phyloP scores from a whole-genome alignment of 2,113 vertebrate species.

The Antennarius striatus region DNA sequence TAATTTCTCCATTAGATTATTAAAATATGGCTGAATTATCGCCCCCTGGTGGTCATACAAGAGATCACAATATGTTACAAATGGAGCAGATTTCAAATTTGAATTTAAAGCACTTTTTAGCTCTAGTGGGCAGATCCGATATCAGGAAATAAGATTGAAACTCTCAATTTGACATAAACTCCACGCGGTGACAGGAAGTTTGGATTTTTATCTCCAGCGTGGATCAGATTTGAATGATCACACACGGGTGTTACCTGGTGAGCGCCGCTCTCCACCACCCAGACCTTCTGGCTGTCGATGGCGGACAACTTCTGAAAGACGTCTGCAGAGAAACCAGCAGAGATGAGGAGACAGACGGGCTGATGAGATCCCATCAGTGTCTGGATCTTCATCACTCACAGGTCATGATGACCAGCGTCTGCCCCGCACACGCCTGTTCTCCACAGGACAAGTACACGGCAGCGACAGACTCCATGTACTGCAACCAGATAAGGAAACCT shows the following conservation, averaged over 20 bases:
- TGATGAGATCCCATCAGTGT: not conserved
- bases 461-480: constrained; percentile 85
- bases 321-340: constrained; percentile 70
- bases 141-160: too few species aligned
- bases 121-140: too few species aligned
- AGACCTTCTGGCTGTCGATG: constrained; percentile 81
- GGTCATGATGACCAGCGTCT: constrained; percentile 86
- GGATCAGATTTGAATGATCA: not conserved
- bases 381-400: constrained; percentile 77
- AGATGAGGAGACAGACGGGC: not conserved
- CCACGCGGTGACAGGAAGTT: too few species aligned
- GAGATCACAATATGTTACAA: too few species aligned
- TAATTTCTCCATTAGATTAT: too few species aligned
- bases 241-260: constrained; percentile 78
- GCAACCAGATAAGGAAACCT: constrained; percentile 17
- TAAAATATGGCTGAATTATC: too few species aligned
- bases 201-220: not conserved
- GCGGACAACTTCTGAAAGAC: constrained; percentile 89
- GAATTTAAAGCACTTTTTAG: too few species aligned
- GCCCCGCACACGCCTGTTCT: constrained; percentile 78
- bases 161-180: too few species aligned
- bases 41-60: too few species aligned
- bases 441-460: constrained; percentile 75
- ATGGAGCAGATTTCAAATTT: too few species aligned
- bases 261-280: constrained; percentile 81